Percentiles rank a stretch among this genome's conserved stretches.
Conservation (phyloP, 2,888 invertebrate species). For the Brachylomia viminalis region DNA sequence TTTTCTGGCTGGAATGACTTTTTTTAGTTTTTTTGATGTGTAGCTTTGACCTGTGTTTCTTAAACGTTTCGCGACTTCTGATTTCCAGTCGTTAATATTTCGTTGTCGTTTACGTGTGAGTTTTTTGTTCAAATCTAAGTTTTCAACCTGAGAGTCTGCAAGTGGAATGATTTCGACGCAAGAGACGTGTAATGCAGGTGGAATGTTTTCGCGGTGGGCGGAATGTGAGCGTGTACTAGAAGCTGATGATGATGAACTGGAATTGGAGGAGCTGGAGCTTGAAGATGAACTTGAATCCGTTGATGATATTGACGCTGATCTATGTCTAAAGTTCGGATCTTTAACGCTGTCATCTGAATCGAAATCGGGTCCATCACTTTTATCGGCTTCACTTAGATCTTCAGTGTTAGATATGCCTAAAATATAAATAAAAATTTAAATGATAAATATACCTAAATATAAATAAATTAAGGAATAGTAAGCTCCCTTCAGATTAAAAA, state of each 20-base stretch:
- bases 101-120: constrained; percentile 8
- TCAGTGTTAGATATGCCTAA: constrained; percentile 27
- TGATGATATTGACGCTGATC: constrained; percentile 41
- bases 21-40: constrained; percentile 6
- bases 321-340: constrained; percentile 48
- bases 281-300: constrained; percentile 40
- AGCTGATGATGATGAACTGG: constrained; percentile 34
- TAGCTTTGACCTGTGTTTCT: constrained; percentile 5
- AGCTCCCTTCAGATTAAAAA: constrained; percentile 7
- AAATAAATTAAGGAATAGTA: not conserved
- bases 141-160: not conserved
- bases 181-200: constrained; percentile 38
- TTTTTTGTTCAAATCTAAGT: not conserved
- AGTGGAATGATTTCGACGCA: not conserved
- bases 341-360: constrained; percentile 48
- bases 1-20: constrained; percentile 7
- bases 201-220: constrained; percentile 37
- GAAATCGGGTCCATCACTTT: constrained; percentile 38
- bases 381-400: constrained; percentile 33
- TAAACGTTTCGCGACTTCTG: constrained; percentile 1
- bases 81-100: not conserved
- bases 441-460: constrained; percentile 13
- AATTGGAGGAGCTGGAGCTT: constrained; percentile 6
- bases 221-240: constrained; percentile 36
- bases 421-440: constrained; percentile 14